Conservation (phyloP, 2,797 vertebrate species). For the Falco naumanni region DNA sequence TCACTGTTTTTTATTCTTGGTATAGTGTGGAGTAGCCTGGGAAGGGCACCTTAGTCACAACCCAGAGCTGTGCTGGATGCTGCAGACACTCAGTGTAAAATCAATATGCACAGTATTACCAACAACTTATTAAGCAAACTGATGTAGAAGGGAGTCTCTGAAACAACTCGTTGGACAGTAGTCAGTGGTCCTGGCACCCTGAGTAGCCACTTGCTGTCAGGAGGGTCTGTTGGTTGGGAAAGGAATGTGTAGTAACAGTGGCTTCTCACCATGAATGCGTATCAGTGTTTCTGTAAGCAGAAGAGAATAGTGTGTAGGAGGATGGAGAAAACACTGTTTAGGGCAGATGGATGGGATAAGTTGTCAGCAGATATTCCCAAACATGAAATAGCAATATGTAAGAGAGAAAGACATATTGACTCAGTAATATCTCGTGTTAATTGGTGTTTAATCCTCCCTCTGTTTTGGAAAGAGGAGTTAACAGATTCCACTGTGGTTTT, state of each 20-base stretch:
- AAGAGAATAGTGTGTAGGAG: background rate
- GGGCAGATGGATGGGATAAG: background rate
- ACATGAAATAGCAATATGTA: background rate
- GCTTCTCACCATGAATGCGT: background rate
- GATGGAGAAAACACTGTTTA: background rate
- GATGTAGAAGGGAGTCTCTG: background rate
- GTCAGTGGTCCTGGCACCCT: background rate
- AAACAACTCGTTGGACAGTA: background rate
- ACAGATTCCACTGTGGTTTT: background rate
- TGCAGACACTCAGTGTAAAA: background rate
- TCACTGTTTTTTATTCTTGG: background rate
- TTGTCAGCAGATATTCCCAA: background rate
- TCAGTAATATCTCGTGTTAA: background rate
- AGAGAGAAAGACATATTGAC: background rate
- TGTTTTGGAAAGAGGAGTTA: background rate
- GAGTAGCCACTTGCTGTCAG: background rate
- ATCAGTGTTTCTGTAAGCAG: background rate
- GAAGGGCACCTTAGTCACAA: background rate
- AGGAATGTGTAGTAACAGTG: fast-evolving
- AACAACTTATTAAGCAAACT: background rate
- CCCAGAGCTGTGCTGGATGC: background rate
- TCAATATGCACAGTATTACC: background rate
- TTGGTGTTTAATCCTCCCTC: background rate
- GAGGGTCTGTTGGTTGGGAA: background rate
- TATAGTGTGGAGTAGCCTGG: background rate